These are phyloP conservation scores for Leucoma salicis DNA, from an alignment of 2,888 invertebrate genomes.

Conservation along the genomic window DNA sequence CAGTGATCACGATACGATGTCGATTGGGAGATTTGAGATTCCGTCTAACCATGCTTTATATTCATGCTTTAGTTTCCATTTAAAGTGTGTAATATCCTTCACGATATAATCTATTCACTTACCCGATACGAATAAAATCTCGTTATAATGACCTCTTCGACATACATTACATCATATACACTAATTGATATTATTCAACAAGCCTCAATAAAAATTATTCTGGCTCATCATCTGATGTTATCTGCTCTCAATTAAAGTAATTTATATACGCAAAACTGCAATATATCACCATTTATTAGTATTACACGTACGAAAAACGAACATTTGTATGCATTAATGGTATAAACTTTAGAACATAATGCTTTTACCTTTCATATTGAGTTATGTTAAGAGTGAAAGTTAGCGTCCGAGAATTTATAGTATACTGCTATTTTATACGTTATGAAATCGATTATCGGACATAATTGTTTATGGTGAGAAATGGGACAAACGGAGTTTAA, in stretches of 20 bases:
- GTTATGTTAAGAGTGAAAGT: slow-evolving; percentile 30
- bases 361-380: slow-evolving; percentile 1
- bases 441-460: slow-evolving; percentile 30
- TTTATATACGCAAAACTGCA: neutral
- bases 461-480: slow-evolving; percentile 25
- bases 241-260: slow-evolving; percentile 1
- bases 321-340: slow-evolving; percentile 2
- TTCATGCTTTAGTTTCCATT: no score
- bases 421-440: slow-evolving; percentile 10
- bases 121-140: no score
- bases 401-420: slow-evolving; percentile 12
- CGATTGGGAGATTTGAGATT: no score
- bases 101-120: no score
- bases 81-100: no score
- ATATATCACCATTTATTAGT: neutral
- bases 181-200: neutral
- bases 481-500: slow-evolving; percentile 13
- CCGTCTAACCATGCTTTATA: no score
- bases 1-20: no score
- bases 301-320: neutral
- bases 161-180: no score
- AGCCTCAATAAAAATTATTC: neutral
- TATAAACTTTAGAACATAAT: slow-evolving; percentile 5
- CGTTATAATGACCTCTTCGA: no score
- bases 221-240: neutral